Conservation (phyloP, 2,113 vertebrate genomes). For the Labrus mixtus region DNA sequence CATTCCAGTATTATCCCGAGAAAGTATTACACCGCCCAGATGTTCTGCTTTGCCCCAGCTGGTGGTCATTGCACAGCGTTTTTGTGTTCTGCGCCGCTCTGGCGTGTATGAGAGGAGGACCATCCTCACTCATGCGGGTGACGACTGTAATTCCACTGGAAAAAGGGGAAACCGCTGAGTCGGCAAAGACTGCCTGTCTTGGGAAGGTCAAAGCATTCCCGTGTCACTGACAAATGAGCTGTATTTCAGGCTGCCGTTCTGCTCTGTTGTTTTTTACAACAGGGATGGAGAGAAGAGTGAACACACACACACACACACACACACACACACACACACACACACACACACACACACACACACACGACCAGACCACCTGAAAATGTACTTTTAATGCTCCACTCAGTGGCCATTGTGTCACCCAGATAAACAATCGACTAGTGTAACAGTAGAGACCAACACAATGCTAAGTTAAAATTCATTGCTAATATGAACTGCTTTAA, state of each 20-base stretch:
- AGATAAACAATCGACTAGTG: too few species aligned
- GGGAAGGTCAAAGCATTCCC: slow-evolving; percentile 69
- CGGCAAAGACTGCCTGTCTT: slow-evolving; percentile 57
- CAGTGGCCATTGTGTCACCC: too few species aligned
- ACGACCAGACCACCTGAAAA: too few species aligned
- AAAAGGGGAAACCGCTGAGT: slow-evolving; percentile 69
- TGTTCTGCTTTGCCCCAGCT: background rate
- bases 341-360: too few species aligned
- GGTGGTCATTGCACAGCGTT: background rate
- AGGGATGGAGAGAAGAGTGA: background rate
- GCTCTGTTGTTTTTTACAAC: slow-evolving; percentile 65
- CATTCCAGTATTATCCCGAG: background rate
- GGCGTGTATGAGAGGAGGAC: slow-evolving; percentile 8
- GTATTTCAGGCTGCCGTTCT: slow-evolving; percentile 61
- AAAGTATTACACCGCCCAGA: background rate
- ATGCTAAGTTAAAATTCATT: too few species aligned
- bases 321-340: background rate
- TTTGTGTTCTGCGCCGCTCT: background rate
- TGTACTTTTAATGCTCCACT: too few species aligned
- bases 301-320: slow-evolving; percentile 11
- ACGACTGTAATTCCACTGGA: slow-evolving; percentile 63
- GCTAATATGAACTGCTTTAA: too few species aligned
- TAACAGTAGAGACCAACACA: too few species aligned
- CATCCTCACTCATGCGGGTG: slow-evolving; percentile 58
- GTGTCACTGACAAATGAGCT: slow-evolving; percentile 72